Conservation (phyloP, 2,113 vertebrate genomes). For the Falcunculus frontatus region DNA sequence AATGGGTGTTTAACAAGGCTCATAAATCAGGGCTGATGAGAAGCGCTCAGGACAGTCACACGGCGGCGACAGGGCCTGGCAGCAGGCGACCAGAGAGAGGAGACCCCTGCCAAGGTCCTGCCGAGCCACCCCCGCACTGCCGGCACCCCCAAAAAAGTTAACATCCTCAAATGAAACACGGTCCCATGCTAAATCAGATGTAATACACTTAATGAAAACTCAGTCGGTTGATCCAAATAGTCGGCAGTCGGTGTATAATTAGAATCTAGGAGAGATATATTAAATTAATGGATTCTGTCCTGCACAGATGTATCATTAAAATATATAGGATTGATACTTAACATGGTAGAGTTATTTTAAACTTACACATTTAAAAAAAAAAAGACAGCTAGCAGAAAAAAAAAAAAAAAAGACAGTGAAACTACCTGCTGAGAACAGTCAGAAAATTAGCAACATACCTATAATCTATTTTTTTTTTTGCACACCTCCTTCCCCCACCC, state of each 20-base stretch:
- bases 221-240: background rate
- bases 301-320: constrained; percentile 15
- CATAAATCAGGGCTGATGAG: constrained; percentile 78
- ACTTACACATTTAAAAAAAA: background rate
- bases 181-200: background rate
- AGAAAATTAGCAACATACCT: constrained; percentile 16
- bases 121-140: background rate
- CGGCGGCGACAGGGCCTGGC: background rate
- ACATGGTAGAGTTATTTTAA: background rate
- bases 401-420: background rate
- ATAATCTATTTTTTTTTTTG: background rate
- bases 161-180: background rate
- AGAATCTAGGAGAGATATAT: background rate
- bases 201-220: constrained; percentile 1
- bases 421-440: background rate
- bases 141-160: background rate
- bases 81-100: background rate
- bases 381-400: background rate
- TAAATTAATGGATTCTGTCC: constrained; percentile 30
- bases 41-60: background rate
- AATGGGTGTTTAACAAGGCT: constrained; percentile 81
- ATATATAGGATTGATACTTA: constrained; percentile 8
- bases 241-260: background rate
- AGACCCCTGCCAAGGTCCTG: background rate
- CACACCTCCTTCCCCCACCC: background rate